These are phyloP conservation scores for Harpagoxenus sublaevis DNA, from an alignment of 2,888 invertebrate genomes.

Conservation along the genomic window DNA sequence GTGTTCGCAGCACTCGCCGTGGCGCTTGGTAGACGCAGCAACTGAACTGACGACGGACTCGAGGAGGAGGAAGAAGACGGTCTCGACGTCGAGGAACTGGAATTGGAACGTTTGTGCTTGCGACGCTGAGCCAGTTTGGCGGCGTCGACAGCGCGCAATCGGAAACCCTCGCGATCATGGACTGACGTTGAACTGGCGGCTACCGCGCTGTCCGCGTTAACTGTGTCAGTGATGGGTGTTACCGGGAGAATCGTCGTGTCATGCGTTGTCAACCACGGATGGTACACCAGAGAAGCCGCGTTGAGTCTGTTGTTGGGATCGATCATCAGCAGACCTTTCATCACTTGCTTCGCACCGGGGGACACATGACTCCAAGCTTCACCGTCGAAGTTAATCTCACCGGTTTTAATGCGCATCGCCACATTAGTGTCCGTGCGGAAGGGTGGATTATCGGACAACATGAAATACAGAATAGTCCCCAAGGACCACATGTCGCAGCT, in stretches of 20 bases:
- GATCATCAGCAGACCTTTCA: conserved; percentile 92
- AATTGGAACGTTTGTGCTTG: conserved; percentile 88
- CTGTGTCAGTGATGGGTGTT: not conserved
- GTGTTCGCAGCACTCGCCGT: conserved; percentile 66
- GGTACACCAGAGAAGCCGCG: conserved; percentile 90
- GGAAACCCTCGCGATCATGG: conserved; percentile 89
- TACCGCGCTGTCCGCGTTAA: not conserved
- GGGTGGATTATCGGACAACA: conserved; percentile 94
- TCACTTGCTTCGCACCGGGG: conserved; percentile 91
- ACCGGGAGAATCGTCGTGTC: not conserved
- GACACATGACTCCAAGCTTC: conserved; percentile 92
- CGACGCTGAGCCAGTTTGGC: conserved; percentile 91
- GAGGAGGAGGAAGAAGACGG: conserved; percentile 71
- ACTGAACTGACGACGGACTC: conserved; percentile 77
- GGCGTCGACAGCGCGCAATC: conserved; percentile 90
- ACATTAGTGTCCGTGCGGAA: conserved; percentile 92
- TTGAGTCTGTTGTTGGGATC: conserved; percentile 92
- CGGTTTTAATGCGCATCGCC: conserved; percentile 93
- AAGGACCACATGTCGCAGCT: conserved; percentile 98
- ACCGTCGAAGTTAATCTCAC: conserved; percentile 92
- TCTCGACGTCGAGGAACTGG: conserved; percentile 86
- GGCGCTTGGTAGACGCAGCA: conserved; percentile 77
- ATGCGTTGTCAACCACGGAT: conserved; percentile 89
- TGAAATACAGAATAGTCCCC: conserved; percentile 96
- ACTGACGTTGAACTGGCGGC: conserved; percentile 1